These are phyloP conservation scores for Pyralis farinalis DNA, from an alignment of 2,888 invertebrate genomes.

Conservation along the genomic window DNA sequence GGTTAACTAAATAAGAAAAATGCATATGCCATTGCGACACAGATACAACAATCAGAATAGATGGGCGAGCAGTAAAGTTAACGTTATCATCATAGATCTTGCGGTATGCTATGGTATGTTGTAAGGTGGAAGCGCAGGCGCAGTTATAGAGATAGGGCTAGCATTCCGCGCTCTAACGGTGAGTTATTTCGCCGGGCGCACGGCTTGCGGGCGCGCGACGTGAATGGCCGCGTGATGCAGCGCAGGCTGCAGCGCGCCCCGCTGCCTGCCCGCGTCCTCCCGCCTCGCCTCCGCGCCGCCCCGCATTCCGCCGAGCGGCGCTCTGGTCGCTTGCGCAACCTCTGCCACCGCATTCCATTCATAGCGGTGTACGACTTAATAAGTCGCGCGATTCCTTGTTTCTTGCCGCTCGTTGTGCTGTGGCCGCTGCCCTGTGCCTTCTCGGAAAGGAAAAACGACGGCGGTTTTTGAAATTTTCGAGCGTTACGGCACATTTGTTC, in stretches of 20 bases:
- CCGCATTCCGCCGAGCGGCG: slow-evolving; percentile 43
- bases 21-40: too few species aligned
- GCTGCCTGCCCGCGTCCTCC: slow-evolving; percentile 18
- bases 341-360: slow-evolving; percentile 77
- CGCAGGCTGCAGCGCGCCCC: slow-evolving; percentile 61
- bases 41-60: too few species aligned
- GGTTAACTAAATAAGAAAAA: too few species aligned
- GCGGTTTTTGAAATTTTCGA: slow-evolving; percentile 70
- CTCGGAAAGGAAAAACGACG: slow-evolving; percentile 58
- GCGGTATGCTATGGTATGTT: slow-evolving; percentile 33
- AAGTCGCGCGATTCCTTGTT: slow-evolving; percentile 10
- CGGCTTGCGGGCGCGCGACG: slow-evolving; percentile 61
- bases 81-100: slow-evolving; percentile 40
- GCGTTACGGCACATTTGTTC: slow-evolving; percentile 75
- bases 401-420: slow-evolving; percentile 17
- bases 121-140: slow-evolving; percentile 30
- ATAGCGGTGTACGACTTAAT: slow-evolving; percentile 58
- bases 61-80: too few species aligned
- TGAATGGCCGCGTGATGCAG: slow-evolving; percentile 76
- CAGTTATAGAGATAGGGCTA: slow-evolving; percentile 66
- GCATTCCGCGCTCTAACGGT: slow-evolving; percentile 77
- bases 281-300: slow-evolving; percentile 23
- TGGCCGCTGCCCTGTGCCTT: slow-evolving; percentile 38
- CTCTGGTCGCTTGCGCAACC: slow-evolving; percentile 70
- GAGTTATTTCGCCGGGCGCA: slow-evolving; percentile 71